Conservation (phyloP, 1,140 invertebrate species). For the Ylistrum balloti region DNA sequence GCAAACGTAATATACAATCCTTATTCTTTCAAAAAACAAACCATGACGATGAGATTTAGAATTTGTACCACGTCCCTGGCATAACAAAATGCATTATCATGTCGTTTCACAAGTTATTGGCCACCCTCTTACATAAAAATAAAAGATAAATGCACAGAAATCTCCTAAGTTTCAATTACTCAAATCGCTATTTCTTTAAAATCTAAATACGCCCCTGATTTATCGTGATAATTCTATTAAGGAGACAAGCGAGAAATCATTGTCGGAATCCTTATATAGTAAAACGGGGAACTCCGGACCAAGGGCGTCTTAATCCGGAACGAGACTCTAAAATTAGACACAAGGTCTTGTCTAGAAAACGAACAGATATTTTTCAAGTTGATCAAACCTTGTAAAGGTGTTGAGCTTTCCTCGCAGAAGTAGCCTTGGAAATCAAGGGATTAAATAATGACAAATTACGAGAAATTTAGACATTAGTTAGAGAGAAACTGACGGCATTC, state of each 20-base stretch:
- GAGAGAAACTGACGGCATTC: not conserved
- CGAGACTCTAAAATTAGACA: conserved; percentile 31
- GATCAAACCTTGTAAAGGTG: not conserved
- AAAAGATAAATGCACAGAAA: not conserved
- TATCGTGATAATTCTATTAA: not conserved
- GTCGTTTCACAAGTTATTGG: not conserved
- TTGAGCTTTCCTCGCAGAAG: not conserved
- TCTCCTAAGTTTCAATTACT: not conserved
- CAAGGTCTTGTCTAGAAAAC: conserved; percentile 25
- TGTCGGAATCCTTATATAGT: not conserved
- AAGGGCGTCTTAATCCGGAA: not conserved
- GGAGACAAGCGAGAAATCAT: not conserved
- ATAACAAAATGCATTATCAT: not conserved
- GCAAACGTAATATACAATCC: too few relatives aligned
- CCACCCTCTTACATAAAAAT: not conserved
- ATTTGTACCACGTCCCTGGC: not conserved
- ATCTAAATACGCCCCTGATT: not conserved
- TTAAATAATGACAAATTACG: not conserved
- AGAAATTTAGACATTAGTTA: not conserved
- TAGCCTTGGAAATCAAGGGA: not conserved
- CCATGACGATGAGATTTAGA: too few relatives aligned
- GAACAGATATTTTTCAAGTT: not conserved
- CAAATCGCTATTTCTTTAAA: not conserved
- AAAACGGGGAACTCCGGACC: not conserved
- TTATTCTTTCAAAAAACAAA: too few relatives aligned